phyloP scores from a whole-genome alignment of 2,888 invertebrate genomes.

The Lissonota sp. region DNA sequence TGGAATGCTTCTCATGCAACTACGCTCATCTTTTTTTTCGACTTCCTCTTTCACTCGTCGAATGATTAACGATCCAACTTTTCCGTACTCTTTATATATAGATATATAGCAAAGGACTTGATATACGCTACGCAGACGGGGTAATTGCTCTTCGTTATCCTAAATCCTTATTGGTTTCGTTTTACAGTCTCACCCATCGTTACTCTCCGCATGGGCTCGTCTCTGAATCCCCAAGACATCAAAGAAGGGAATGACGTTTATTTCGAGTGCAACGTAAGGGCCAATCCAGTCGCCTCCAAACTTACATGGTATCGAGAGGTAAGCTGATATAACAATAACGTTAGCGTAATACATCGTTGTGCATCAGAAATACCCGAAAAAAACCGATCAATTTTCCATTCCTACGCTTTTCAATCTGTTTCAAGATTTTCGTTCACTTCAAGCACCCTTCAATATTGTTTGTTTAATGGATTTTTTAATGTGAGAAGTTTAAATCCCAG shows the following conservation, averaged over 20 bases:
- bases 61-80: conserved; percentile 56
- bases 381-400: background rate
- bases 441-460: too few species aligned
- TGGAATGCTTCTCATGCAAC: background rate
- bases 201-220: conserved; percentile 92
- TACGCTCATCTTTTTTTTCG: background rate
- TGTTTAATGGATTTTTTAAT: too few species aligned
- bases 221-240: conserved; percentile 92
- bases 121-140: conserved; percentile 10
- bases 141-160: conserved; percentile 50
- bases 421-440: too few species aligned
- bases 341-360: too few species aligned
- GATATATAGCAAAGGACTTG: background rate
- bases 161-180: conserved; percentile 66
- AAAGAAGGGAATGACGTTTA: conserved; percentile 96
- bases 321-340: conserved; percentile 81
- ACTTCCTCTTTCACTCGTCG: conserved; percentile 12
- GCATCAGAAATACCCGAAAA: background rate
- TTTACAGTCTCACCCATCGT: conserved; percentile 92
- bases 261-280: conserved; percentile 94
- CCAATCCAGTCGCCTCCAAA: conserved; percentile 93
- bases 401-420: background rate
- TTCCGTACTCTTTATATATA: conserved; percentile 30
- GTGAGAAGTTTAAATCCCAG: too few species aligned
- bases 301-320: conserved; percentile 95